Evolutionary conservation across 2,888 invertebrate genomes (phyloP).

Genomic region (Unio pictorum): DNA sequence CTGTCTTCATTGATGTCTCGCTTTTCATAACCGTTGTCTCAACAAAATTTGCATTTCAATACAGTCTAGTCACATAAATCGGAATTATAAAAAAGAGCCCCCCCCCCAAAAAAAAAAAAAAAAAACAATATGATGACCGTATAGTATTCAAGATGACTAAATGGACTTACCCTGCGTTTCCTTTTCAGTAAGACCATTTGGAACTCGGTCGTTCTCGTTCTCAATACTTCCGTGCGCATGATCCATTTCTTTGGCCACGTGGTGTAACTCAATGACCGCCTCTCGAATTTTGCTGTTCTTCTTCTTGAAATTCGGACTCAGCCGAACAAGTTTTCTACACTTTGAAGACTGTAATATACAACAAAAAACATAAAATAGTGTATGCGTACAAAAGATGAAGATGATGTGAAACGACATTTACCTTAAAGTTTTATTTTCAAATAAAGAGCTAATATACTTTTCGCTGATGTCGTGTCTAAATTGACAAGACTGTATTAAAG

Average conservation of each 20-base stretch:
- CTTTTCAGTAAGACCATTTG: conserved; percentile 47
- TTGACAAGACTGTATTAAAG: too few species aligned
- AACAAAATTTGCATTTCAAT: too few species aligned
- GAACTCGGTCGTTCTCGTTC: conserved; percentile 27
- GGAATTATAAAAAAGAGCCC: too few species aligned
- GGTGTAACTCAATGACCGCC: conserved; percentile 4
- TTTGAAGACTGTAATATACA: conserved; percentile 51
- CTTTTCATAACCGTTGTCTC: too few species aligned
- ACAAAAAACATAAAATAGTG: not conserved
- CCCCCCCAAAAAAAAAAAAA: too few species aligned
- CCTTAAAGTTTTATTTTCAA: too few species aligned
- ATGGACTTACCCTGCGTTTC: conserved; percentile 16
- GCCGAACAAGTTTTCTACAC: conserved; percentile 54
- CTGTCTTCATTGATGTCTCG: too few species aligned
- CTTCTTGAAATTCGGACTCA: conserved; percentile 60
- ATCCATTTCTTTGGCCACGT: conserved; percentile 15
- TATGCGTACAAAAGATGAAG: not conserved
- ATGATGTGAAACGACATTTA: too few species aligned
- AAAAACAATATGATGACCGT: too few species aligned
- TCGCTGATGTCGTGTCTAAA: too few species aligned
- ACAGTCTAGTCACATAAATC: too few species aligned
- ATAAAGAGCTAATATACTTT: too few species aligned
- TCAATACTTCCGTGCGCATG: conserved; percentile 26
- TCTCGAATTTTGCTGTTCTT: conserved; percentile 39
- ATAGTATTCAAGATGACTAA: not conserved